Percentiles rank a stretch among this genome's conserved stretches.
These are phyloP conservation scores for Drosophila picticornis DNA, from an alignment of 2,888 invertebrate genomes.

Conservation along the genomic window DNA sequence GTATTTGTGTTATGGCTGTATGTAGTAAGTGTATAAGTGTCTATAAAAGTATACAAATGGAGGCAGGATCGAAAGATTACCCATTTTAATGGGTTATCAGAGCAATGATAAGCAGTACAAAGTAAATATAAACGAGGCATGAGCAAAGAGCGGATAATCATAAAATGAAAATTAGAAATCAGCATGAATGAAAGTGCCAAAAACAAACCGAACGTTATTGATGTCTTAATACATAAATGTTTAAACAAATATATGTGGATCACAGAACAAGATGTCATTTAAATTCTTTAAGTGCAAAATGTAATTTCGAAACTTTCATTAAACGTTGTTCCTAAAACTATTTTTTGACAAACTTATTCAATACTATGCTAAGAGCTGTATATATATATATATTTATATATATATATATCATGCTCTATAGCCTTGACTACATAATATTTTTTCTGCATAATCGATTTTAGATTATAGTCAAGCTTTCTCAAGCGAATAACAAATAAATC, in stretches of 20 bases:
- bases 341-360: not conserved
- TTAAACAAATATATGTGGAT: not conserved
- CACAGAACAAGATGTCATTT: conserved; percentile 10
- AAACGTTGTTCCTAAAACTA: conserved; percentile 9
- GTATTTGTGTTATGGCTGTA: not conserved
- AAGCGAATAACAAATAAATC: not conserved
- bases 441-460: not conserved
- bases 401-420: not conserved
- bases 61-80: not conserved
- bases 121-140: conserved; percentile 4
- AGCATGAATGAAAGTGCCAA: not conserved
- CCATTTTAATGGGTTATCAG: not conserved
- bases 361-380: not conserved
- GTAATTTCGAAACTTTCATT: conserved; percentile 9
- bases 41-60: conserved; percentile 15
- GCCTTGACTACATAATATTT: not conserved
- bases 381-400: not conserved
- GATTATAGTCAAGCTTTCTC: not conserved
- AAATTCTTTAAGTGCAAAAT: conserved; percentile 16
- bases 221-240: conserved; percentile 17
- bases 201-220: not conserved
- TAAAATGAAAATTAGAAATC: not conserved
- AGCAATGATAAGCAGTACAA: conserved; percentile 28
- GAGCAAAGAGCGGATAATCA: not conserved
- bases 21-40: conserved; percentile 3